phyloP scores from a whole-genome alignment of 1,140 invertebrate genomes.

The Dendrolimus punctatus region DNA sequence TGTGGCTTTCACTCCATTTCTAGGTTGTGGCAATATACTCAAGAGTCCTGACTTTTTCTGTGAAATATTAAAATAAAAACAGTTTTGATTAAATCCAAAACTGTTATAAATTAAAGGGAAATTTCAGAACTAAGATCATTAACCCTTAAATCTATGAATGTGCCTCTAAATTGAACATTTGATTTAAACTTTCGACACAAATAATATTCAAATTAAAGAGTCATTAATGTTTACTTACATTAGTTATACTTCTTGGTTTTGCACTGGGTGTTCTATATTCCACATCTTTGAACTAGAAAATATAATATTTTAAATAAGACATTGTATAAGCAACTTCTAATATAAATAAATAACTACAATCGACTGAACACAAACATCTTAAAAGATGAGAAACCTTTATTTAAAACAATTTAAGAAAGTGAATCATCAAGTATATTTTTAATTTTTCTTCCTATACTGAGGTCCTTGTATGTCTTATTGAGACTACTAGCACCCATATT shows the following conservation, averaged over 20 bases:
- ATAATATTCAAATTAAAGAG: too few species aligned
- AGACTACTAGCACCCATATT: too few species aligned
- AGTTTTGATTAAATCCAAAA: background rate
- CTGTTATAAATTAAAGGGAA: background rate
- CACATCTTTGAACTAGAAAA: conserved; percentile 70
- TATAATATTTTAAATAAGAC: conserved; percentile 3
- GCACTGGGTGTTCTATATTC: conserved; percentile 45
- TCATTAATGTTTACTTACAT: conserved; percentile 28
- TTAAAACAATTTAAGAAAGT: too few species aligned
- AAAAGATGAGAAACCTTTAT: too few species aligned
- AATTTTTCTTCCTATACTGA: too few species aligned
- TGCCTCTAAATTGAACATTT: too few species aligned
- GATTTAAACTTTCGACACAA: too few species aligned
- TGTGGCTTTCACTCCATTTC: conserved; percentile 41
- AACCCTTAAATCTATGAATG: too few species aligned
- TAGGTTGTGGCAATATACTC: conserved; percentile 71
- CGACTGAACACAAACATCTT: too few species aligned
- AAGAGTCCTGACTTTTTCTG: conserved; percentile 69
- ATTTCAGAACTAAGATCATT: background rate
- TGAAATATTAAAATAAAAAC: conserved; percentile 21
- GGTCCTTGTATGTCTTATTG: too few species aligned
- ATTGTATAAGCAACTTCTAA: background rate
- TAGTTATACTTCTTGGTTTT: conserved; percentile 49
- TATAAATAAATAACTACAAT: too few species aligned
- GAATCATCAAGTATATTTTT: too few species aligned